These are phyloP conservation scores for Xestia sexstrigata DNA, from an alignment of 2,888 invertebrate genomes.

Conservation along the genomic window DNA sequence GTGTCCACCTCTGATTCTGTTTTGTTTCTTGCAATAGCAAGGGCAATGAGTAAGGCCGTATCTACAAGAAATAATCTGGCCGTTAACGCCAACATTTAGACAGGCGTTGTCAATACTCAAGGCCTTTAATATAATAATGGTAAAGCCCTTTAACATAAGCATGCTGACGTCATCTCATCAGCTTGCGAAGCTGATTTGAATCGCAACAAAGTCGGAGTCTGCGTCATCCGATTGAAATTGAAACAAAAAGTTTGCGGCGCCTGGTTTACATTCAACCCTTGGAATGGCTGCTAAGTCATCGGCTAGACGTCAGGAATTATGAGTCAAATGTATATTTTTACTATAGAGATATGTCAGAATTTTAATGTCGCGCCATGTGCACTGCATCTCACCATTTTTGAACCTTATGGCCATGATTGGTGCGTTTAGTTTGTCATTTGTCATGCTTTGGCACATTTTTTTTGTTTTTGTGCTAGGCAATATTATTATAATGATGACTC, in stretches of 20 bases:
- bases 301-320: constrained; percentile 69
- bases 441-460: neutral
- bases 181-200: constrained; percentile 47
- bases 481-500: neutral
- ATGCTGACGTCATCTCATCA: constrained; percentile 57
- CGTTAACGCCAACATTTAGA: constrained; percentile 5
- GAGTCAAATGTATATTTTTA: constrained; percentile 71
- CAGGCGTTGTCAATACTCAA: neutral
- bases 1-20: neutral
- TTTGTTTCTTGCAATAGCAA: neutral
- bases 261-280: constrained; percentile 80
- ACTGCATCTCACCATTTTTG: neutral
- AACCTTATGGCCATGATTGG: neutral
- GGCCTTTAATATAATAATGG: constrained; percentile 25
- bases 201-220: constrained; percentile 53
- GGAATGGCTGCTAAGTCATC: constrained; percentile 73
- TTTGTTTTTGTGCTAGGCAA: too few relatives aligned
- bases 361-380: neutral
- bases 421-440: neutral
- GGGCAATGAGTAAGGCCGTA: too few relatives aligned
- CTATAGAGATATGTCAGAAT: neutral
- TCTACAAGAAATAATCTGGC: constrained; percentile 1
- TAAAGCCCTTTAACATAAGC: constrained; percentile 29
- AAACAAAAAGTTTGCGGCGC: constrained; percentile 68
- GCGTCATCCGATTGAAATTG: constrained; percentile 65